Conservation (phyloP, 2,888 invertebrate genomes). For the Acanthopleura granulata region DNA sequence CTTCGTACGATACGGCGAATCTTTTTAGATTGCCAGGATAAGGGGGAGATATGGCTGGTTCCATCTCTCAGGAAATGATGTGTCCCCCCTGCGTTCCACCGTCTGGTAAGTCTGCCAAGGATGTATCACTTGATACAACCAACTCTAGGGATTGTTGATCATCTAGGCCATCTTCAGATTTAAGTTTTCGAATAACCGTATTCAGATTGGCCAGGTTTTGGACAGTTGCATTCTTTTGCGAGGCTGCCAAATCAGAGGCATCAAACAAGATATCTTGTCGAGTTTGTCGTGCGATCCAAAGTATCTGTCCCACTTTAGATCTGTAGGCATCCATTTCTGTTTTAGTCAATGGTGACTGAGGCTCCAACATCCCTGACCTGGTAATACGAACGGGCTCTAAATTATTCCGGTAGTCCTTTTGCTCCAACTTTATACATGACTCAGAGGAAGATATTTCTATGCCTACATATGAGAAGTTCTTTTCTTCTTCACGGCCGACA, state of each 20-base stretch:
- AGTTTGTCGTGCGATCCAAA: neutral
- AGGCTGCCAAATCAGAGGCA: neutral
- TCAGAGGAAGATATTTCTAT: too few relatives aligned
- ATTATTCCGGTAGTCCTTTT: too few relatives aligned
- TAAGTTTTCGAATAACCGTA: neutral
- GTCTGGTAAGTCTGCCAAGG: neutral
- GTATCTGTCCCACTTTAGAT: conserved; percentile 1
- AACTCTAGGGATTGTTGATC: neutral
- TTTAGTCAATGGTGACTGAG: too few relatives aligned
- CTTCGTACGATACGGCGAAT: neutral
- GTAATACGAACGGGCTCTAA: too few relatives aligned
- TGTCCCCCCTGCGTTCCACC: neutral
- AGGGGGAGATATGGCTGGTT: neutral
- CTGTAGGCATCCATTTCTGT: neutral
- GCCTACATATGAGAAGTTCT: too few relatives aligned
- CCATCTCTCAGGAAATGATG: neutral
- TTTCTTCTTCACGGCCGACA: too few relatives aligned
- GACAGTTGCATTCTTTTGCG: neutral
- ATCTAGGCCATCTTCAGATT: neutral
- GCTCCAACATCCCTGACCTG: too few relatives aligned
- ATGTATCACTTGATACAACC: neutral
- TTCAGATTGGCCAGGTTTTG: neutral
- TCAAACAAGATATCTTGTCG: neutral
- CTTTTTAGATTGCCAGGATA: neutral
- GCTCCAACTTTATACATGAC: too few relatives aligned